Base-by-base conservation (phyloP, 2,113 vertebrate species). In the Grallaria varia region DNA sequence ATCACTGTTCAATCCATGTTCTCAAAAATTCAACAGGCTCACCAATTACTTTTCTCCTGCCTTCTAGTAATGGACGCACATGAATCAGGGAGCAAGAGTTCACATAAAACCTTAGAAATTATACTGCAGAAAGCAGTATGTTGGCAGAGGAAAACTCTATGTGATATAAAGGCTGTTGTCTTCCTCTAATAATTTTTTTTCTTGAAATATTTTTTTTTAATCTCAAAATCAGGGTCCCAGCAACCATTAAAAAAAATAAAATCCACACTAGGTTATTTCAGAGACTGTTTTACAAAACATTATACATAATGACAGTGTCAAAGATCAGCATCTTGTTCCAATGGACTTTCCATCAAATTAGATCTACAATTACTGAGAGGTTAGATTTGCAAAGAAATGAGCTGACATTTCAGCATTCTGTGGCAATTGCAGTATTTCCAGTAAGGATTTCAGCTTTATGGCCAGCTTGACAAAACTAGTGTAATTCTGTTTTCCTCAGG, bases 331-430 rank as follows among this genome's bases (percentile, higher is more conserved):
- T 80, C 93, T 56, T 84, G 15, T 67, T 95, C 75, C 75, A 86
- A 93, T 83, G 79, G 91, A 84, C 75, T 92, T 90, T 86, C 42
- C 47, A 95, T 84, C 76, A 86, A 93, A 77, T 92, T 88, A 90
- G 47, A 44, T 86, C 91, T 88, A 96, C 79, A 94, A 74, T 84
- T 96, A 93, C 68, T 40, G 60, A 84, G 90, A 90, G 82, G 33
- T 86, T 72, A 84, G 82, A 68, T 71, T 63, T 86, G 68, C 68
- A 86, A 87, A 93, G 59, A 81, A 94, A 96, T 94, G 72, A 96
- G 64, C 42, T 93, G 80, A 86, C 62, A 86, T 92, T 96, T 94
- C 84, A 85, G 53, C 60, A 64, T 90, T 92, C 72, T 64, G 24
- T 60, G 64, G 52, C 76, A 94, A 93, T 14, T 72, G 58, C 49